These are phyloP conservation scores for Alligator mississippiensis DNA, from an alignment of 2,113 vertebrate genomes.

Conservation along the genomic window DNA sequence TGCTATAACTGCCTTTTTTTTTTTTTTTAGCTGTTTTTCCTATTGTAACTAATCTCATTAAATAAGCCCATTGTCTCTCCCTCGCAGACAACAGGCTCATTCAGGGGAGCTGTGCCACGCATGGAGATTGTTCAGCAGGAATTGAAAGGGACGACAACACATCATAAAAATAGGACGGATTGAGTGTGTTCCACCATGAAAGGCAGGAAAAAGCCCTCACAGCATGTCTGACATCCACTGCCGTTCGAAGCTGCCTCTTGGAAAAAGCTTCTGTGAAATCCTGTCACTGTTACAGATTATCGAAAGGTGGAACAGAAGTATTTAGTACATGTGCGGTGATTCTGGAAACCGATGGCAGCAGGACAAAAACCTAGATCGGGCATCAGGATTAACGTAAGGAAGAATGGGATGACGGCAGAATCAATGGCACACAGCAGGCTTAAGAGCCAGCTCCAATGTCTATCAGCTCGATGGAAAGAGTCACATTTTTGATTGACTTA, in stretches of 20 bases:
- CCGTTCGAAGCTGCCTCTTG: conserved; percentile 3
- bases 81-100: conserved; percentile 73
- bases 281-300: not conserved
- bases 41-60: conserved; percentile 80
- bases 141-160: conserved; percentile 65
- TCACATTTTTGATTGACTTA: not conserved
- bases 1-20: conserved; percentile 59
- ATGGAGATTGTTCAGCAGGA: conserved; percentile 40
- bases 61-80: conserved; percentile 75
- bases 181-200: conserved; percentile 55
- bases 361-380: conserved; percentile 32
- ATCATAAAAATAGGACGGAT: conserved; percentile 49
- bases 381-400: not conserved
- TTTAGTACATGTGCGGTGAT: conserved; percentile 6
- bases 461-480: not conserved
- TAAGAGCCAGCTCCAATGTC: not conserved
- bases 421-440: not conserved
- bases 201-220: conserved; percentile 46
- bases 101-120: conserved; percentile 61
- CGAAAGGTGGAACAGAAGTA: conserved; percentile 20
- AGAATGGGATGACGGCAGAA: not conserved
- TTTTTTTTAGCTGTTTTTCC: conserved; percentile 69
- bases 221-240: conserved; percentile 1
- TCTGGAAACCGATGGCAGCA: conserved; percentile 37
- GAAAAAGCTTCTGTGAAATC: conserved; percentile 63